Base-by-base conservation (phyloP, 1,140 invertebrate species). In the Sycophila sp. region DNA sequence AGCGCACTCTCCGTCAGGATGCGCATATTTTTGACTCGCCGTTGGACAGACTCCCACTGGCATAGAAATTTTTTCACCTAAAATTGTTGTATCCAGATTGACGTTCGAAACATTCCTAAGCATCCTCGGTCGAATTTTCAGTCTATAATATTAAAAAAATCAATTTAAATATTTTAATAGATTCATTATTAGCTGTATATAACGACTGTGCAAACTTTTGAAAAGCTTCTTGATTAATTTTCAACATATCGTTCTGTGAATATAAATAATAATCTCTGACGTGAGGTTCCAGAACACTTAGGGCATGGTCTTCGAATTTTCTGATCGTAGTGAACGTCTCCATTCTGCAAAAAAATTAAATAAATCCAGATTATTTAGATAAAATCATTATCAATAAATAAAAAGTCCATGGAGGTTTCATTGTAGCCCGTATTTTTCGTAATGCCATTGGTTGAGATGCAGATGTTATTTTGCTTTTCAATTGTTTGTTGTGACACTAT, bases 11-110 rank as follows among this genome's bases (percentile, higher is more conserved):
- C 96, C 96, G 53, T 96, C 92, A 1, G 92, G 90, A 87, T 96
- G 92, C 0, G 96, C 95, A 94, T 98, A 93, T 77, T 89, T 90
- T 79, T 98, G 96, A 93, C 97, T 96, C 0, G 96, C 96, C 4
- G 95, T 94, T 2, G 96, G 95, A 0, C 96, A 91, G 63, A 98
- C 91, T 6, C 94, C 95, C 26, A 98, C 82, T 0, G 97, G 97
- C 86, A 95, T 91, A 4, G 89, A 85, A 17, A 96, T 87, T 66
- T 84, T 88, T 42, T 90, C 75, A 0, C 93, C 94, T 10, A 96
- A 81, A 32, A 94, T 84, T 0, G 85, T 89, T 5, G 91, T 92
- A 6, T 83, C 83, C 6, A 92, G 80, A 73, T 92, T 87, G 66
- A 91, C 82, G n/a, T 87, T 85, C 0, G 89, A 90, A 2, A 97